Base-by-base conservation (phyloP, 2,888 invertebrate genomes). In the Pseudococcus longispinus region DNA sequence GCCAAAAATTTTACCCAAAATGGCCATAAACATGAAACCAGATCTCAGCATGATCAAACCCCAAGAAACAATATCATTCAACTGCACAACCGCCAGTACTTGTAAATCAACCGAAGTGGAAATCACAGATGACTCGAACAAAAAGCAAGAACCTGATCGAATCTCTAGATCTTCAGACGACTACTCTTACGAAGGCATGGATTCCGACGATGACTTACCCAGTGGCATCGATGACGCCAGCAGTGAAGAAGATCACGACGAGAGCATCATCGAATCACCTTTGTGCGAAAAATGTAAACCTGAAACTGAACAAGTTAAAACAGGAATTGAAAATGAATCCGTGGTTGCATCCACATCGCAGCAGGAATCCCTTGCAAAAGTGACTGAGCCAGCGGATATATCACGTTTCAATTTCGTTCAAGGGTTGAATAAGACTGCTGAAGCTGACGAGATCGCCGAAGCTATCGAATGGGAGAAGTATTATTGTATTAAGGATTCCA, bases 1-100 rank as follows among this genome's bases (percentile, higher is more conserved):
- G 42, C 95, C 95, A 0, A 94, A 92, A 29, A 77, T 86, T 15
- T 32, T 80, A 18, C 55, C 80, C 11, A 91, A 90, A 84, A 90
- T 86, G 5, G 13, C 80, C 77, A 8, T 32, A 0, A 84, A 65
- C 37, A 42, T 29, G 18, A 55, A 65, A 84, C 65, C 55, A 29
- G 84, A 84, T 4, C 3, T 20, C 29, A 80, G 77, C 26, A 9
- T 80, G 23, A 80, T 23, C 2, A 80, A 80, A 80, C 6, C 77
- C 20, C 77, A 80, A 20, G 77, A 80, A 42, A 23, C 74, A 13
- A 20, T 42, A 4, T 70, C 18, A 18, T 80, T 80, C 20, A 80
- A 80, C 5, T 80, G 77, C 13, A 42, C 42, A 20, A 37, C 11
- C 77, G 13, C 42, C 42, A 11, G 13, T 13, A 15, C 20, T 13